Evolutionary conservation across 2,113 vertebrate genomes (phyloP), one percentile per base, ranked within the genome.

Genomic region (Ibidorhyncha struthersii): DNA sequence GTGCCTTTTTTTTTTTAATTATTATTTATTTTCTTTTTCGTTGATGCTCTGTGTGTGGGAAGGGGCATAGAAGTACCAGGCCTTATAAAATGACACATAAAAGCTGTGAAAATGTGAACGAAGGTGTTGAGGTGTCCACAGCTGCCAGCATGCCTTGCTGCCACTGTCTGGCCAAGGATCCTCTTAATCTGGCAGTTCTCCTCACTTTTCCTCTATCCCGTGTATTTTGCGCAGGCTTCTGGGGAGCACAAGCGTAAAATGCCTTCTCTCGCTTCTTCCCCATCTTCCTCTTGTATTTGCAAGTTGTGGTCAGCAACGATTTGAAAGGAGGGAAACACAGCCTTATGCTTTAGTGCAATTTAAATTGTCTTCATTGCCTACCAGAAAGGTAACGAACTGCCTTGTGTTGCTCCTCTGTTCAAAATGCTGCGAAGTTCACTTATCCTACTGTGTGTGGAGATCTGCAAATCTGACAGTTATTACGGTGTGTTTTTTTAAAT

Each of bases 401-500:
- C 38, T 62, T n/a, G 34, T 52, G 3, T 53, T 91, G 82, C 14
- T 61, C 6, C 41, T 58, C 18, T 26, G 8, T 53, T 62, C 2
- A 3, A 84, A 77, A 73, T 49, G 30, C 87, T 86, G 29, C 1
- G 0, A 76, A 82, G 49, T 82, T 70, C 26, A 41, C 3, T 70
- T 56, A 30, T 27, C 12, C 40, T 25, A 6, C 8, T 73, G 74
- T 22, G 56, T 26, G 9, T 43, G n/a, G 77, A 93, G 70, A 21
- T 81, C 26, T 62, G 55, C 87, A 82, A 83, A 83, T 67, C 93
- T 72, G 76, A 84, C 92, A 9, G 30, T 62, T 67, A 21, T 30
- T 56, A 34, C 17, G 36, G 53, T 41, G 69, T 47, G 34, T 78
- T 92, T 92, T 36, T 40, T 86, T 41, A 73, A 87, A 79, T 74